Evolutionary conservation across 1,140 invertebrate genomes (phyloP), one percentile per base, ranked within the genome.

Genomic region (Drosophila hydei): DNA sequence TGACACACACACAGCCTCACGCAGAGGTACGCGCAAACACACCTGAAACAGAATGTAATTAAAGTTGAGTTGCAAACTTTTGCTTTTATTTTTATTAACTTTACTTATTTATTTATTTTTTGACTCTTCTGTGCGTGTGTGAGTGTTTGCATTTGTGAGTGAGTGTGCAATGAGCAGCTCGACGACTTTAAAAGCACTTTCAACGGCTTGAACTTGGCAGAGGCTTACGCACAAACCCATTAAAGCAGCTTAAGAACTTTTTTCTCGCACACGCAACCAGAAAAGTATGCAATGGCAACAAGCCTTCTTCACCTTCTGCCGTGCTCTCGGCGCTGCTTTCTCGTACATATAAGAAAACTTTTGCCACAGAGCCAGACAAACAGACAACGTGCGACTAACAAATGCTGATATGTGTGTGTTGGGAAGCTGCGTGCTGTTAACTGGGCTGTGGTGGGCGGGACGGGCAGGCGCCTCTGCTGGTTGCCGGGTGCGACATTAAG

Each of bases 21-120:
- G n/a, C n/a, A 50, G 12, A 33, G 23, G 2, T n/a, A 58, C 47
- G 56, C 27, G 36, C 56, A 11, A 19, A 33, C 73, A 65, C 68
- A 74, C 79, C 61, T 64, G 70, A 36, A 38, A 62, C 71, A 88
- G 81, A 85, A 85, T 81, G 83, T 85, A 85, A 85, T 85, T 85
- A 85, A 85, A 85, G 81, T 85, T 87, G 81, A 87, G 83, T 70
- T 81, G 81, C 72, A 62, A 87, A 85, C 73, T 87, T 85, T 87
- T 85, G 65, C 83, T 81, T 81, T 87, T 87, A 85, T 85, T 85
- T 79, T 77, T 81, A 85, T 85, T 73, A 73, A 73, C 71, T 73
- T 73, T 73, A 73, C 71, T 85, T 85, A 88, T 85, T 85, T 85
- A 85, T 83, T 83, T 77, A 84, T 85, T 87, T 87, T 81, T 81